Evolutionary conservation across 1,140 invertebrate species (phyloP).

Genomic region (Halesus radiatus): DNA sequence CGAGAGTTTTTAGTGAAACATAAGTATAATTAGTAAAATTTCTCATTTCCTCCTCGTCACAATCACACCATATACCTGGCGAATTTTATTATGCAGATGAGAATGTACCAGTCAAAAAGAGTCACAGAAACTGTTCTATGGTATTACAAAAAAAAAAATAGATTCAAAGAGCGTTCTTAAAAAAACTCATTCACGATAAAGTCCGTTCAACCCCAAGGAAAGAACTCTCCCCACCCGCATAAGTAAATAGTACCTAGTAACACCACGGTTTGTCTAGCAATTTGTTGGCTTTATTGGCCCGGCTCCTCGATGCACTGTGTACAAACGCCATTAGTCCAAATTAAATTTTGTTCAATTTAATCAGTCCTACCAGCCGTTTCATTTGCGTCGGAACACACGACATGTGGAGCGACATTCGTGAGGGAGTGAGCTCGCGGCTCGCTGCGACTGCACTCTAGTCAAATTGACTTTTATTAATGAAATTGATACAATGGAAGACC

Average conservation of each 20-base stretch:
- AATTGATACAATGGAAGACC: constrained; percentile 41
- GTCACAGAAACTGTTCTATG: too few relatives aligned
- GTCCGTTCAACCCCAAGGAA: constrained; percentile 12
- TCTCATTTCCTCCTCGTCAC: too few relatives aligned
- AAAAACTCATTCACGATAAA: too few relatives aligned
- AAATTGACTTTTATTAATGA: constrained; percentile 51
- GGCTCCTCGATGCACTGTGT: constrained; percentile 29
- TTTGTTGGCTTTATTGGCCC: constrained; percentile 37
- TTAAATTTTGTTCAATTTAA: constrained; percentile 52
- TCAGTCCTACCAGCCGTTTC: constrained; percentile 42
- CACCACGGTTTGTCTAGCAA: constrained; percentile 42
- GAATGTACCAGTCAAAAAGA: too few relatives aligned
- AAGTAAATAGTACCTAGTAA: neutral
- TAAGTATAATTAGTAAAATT: too few relatives aligned
- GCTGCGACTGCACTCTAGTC: constrained; percentile 6
- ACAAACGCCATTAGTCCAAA: constrained; percentile 44
- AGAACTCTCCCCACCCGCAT: constrained; percentile 7
- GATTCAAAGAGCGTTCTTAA: too few relatives aligned
- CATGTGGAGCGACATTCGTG: constrained; percentile 36
- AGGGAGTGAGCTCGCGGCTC: neutral
- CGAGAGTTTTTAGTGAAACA: too few relatives aligned
- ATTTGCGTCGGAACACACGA: constrained; percentile 30
- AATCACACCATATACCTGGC: too few relatives aligned
- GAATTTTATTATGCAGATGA: too few relatives aligned
- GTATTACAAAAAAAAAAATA: too few relatives aligned